Evolutionary conservation across 1,140 invertebrate genomes (phyloP).

Genomic region (Harpegnathos saltator): DNA sequence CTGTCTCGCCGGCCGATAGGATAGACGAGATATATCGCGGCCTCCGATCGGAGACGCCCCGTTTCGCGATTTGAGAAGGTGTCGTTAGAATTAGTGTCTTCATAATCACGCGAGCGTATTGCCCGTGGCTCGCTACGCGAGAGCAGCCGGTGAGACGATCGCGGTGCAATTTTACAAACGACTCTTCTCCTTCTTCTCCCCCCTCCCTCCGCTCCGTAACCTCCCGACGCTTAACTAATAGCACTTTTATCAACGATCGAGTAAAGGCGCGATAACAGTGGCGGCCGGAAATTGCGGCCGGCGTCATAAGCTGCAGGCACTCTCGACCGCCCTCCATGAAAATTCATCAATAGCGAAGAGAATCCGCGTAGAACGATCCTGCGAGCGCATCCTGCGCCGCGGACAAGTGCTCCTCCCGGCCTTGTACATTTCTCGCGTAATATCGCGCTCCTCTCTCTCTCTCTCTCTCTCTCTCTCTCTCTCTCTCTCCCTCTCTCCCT

Average conservation of each 20-base stretch:
- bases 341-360: slow-evolving; percentile 11
- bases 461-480: too few species aligned
- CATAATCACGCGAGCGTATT: neutral
- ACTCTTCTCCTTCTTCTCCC: neutral
- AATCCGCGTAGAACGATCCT: neutral
- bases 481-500: too few species aligned
- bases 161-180: neutral
- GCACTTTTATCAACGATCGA: slow-evolving; percentile 20
- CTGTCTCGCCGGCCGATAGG: too few species aligned
- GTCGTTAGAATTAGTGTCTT: neutral
- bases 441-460: too few species aligned
- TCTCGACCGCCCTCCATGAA: neutral
- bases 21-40: too few species aligned
- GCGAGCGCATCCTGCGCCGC: neutral
- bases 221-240: neutral
- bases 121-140: neutral
- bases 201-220: neutral
- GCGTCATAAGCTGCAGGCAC: neutral
- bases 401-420: neutral
- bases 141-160: neutral
- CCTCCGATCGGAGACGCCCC: too few species aligned
- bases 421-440: neutral
- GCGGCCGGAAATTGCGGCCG: slow-evolving; percentile 16
- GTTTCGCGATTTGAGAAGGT: neutral
- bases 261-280: slow-evolving; percentile 12